Conservation (phyloP, 2,797 vertebrate genomes). For the Falco berigora region DNA sequence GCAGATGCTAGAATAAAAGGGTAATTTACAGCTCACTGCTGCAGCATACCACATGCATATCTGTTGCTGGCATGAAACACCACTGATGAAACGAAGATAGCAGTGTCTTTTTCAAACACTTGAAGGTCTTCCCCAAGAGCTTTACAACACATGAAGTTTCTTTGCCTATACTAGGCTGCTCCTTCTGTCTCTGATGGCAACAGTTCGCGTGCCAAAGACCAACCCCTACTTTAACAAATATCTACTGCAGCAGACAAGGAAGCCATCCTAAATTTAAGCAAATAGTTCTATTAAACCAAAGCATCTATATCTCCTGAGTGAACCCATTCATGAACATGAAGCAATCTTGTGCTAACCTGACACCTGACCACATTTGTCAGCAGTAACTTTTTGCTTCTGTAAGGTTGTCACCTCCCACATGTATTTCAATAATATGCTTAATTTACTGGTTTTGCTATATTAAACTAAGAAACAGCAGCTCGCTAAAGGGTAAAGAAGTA, state of each 20-base stretch:
- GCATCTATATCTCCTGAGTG: neutral
- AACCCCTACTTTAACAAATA: neutral
- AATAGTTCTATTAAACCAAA: neutral
- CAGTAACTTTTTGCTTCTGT: neutral
- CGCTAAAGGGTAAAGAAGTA: neutral
- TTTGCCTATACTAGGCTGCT: neutral
- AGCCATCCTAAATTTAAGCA: neutral
- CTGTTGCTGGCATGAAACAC: neutral
- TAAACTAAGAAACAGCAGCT: neutral
- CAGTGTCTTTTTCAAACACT: neutral
- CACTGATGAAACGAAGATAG: neutral
- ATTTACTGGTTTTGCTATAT: neutral
- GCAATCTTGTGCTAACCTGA: neutral
- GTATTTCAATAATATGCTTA: neutral
- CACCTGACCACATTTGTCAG: neutral
- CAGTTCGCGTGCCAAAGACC: neutral
- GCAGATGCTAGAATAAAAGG: neutral
- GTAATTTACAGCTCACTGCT: neutral
- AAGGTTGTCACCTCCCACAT: neutral
- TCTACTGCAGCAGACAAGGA: neutral
- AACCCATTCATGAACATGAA: neutral
- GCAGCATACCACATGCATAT: neutral
- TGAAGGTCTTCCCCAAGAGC: neutral
- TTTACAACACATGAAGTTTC: rapidly evolving
- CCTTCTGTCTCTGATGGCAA: neutral